Evolutionary conservation across 2,113 vertebrate species (phyloP), one percentile per base, ranked within the genome.

Genomic region (Pygoscelis adeliae): DNA sequence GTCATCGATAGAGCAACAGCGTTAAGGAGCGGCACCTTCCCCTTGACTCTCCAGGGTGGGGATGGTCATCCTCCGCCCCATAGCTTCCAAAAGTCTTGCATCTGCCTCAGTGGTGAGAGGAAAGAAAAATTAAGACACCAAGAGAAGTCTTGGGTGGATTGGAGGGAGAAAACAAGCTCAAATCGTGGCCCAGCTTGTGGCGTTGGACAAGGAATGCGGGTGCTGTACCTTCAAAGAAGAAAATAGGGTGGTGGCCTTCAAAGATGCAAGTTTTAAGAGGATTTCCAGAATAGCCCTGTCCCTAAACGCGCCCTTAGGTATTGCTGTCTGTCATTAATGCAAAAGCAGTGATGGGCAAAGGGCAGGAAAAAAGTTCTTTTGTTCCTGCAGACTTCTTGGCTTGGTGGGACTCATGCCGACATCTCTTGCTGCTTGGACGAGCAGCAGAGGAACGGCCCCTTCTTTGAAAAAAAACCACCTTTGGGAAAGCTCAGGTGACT

Each of bases 251-350:
- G 22, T 42, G 38, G n/a, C 53, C 46, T 36, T 50, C 15, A 40
- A 46, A 55, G 53, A 20, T 2, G 10, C 9, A 20, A 19, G n/a
- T 69, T 77, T 63, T 55, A 32, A 49, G 32, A 78, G 29, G 18
- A 17, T 50, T 91, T 85, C 59, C 55, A 46, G 53, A 67, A 10
- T 7, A 61, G 5, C 6, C 18, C 17, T 61, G 6, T 22, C 15
- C 16, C 44, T 50, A 61, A 82, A 46, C 2, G 1, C 4, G 2
- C 11, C 21, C 12, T 20, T 17, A 7, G 10, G 3, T 18, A 3
- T 16, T 7, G 22, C 12, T 50, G 0, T 40, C 32, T 30, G 20
- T 30, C 26, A 1, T 38, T 25, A 36, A 67, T 2, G 23, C 44
- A 32, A 44, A 82, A 36, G 13, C 10, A 61, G 27, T 3, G 32